These are phyloP conservation scores for Phataginus tetradactyla DNA, from an alignment of 2,797 vertebrate species.

Conservation along the genomic window DNA sequence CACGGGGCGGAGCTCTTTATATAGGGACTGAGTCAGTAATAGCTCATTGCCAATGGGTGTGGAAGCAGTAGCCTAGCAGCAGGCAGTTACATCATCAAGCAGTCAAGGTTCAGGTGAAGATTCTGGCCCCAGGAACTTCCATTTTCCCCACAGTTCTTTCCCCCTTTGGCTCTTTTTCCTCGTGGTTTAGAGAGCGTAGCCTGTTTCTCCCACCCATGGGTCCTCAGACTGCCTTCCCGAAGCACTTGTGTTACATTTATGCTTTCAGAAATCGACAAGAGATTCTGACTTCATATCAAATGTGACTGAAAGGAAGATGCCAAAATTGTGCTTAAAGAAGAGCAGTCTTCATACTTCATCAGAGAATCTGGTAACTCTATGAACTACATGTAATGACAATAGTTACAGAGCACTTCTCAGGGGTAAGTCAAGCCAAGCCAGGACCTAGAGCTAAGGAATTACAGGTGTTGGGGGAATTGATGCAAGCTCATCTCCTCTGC, in stretches of 20 bases:
- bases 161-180: not conserved
- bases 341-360: not conserved
- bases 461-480: not conserved
- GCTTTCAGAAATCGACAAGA: not conserved
- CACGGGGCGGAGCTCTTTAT: too few species aligned
- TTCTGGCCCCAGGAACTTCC: too few species aligned
- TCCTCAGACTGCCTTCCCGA: not conserved
- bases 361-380: not conserved
- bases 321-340: not conserved
- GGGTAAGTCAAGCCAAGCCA: not conserved
- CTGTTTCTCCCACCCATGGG: not conserved
- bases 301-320: not conserved
- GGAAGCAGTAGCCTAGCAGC: too few species aligned
- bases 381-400: not conserved
- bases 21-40: too few species aligned
- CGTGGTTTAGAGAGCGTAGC: not conserved
- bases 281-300: not conserved
- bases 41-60: too few species aligned
- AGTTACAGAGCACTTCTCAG: not conserved
- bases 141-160: not conserved
- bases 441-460: not conserved
- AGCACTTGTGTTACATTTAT: not conserved
- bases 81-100: too few species aligned
- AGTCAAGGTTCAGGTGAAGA: too few species aligned
- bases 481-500: too few species aligned